These are phyloP conservation scores for Schizaphis graminum DNA, from an alignment of 2,888 invertebrate species.

Conservation along the genomic window DNA sequence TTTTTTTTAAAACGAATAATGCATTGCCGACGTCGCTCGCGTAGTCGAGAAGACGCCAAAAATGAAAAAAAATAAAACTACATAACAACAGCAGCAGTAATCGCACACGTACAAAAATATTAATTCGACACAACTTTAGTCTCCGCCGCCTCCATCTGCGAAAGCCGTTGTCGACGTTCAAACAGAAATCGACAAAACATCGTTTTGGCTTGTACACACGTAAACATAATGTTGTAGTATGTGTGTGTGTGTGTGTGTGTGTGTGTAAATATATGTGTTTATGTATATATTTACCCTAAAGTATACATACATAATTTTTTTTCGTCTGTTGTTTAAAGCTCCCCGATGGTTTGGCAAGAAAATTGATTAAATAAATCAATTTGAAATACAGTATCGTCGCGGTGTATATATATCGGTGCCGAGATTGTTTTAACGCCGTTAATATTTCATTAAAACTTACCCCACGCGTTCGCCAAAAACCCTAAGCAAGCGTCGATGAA, in stretches of 20 bases:
- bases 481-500: background rate
- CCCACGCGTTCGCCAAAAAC: constrained; percentile 58
- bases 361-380: constrained; percentile 65
- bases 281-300: background rate
- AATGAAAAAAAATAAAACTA: constrained; percentile 31
- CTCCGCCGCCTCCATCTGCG: background rate
- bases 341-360: constrained; percentile 63
- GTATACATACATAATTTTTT: background rate
- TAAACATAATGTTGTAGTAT: background rate
- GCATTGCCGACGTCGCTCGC: constrained; percentile 38
- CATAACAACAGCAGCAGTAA: background rate
- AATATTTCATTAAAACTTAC: constrained; percentile 65
- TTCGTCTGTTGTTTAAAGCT: constrained; percentile 29
- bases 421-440: constrained; percentile 65
- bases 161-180: background rate
- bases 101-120: constrained; percentile 26
- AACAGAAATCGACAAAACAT: constrained; percentile 42
- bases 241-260: too few species aligned
- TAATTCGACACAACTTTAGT: constrained; percentile 14
- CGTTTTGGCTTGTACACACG: constrained; percentile 14
- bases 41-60: constrained; percentile 61
- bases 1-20: constrained; percentile 56
- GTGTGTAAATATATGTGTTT: background rate
- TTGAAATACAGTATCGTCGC: constrained; percentile 30
- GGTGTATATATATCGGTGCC: background rate